A percentile compares a stretch with the other conserved stretches of the same genome.
Evolutionary conservation across 2,888 invertebrate genomes (phyloP).

Genomic region (Drosophila kuntzei): DNA sequence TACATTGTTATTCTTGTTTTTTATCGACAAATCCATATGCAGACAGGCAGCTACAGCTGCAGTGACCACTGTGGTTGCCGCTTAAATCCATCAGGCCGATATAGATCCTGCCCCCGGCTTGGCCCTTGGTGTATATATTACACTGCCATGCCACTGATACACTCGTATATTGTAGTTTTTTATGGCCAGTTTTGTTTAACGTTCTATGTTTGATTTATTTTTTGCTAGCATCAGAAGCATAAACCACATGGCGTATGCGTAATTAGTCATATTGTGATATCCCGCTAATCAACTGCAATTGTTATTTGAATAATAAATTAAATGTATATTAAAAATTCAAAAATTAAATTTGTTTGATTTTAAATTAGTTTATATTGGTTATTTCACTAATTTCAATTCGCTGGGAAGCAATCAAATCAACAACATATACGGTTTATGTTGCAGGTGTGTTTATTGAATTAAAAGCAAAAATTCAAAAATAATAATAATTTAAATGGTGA

Average conservation of each 20-base stretch:
- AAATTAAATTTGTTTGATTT: constrained; percentile 4
- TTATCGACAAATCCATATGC: constrained; percentile 63
- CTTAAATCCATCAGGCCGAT: constrained; percentile 50
- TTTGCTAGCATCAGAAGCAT: constrained; percentile 5
- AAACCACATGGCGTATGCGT: constrained; percentile 57
- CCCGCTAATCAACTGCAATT: constrained; percentile 37
- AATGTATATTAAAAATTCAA: not conserved
- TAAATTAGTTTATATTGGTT: constrained; percentile 1
- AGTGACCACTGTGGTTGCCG: constrained; percentile 42
- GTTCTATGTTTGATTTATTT: constrained; percentile 41
- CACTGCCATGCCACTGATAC: constrained; percentile 19
- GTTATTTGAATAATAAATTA: constrained; percentile 17
- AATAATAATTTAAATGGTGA: constrained; percentile 29
- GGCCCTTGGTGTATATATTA: constrained; percentile 5
- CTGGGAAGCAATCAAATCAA: constrained; percentile 11
- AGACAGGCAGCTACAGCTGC: constrained; percentile 18
- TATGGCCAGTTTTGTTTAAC: constrained; percentile 9
- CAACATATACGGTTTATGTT: constrained; percentile 9
- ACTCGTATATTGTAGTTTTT: constrained; percentile 8
- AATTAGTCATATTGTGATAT: constrained; percentile 56
- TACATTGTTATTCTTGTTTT: constrained; percentile 35
- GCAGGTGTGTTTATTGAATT: constrained; percentile 21
- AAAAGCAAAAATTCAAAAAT: constrained; percentile 8
- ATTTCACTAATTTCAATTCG: constrained; percentile 8
- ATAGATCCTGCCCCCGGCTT: constrained; percentile 10